Evolutionary conservation across 2,888 invertebrate species (phyloP).

Genomic region (Drosophila falleni): DNA sequence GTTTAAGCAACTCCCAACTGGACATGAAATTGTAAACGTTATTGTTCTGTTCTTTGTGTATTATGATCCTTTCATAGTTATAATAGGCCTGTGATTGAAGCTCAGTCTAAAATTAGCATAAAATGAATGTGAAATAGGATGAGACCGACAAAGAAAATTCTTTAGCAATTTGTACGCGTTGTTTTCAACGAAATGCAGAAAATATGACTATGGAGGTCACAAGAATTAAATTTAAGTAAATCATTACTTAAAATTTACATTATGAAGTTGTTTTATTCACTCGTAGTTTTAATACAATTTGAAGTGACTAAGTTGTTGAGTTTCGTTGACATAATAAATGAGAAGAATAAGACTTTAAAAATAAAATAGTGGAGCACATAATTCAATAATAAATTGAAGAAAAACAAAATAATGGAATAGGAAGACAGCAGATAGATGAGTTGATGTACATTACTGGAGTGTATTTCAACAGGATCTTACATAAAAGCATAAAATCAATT

Average conservation of each 20-base stretch:
- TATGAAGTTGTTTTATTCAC: too few relatives aligned
- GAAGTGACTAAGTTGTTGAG: too few relatives aligned
- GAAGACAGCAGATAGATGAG: background rate
- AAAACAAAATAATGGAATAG: too few relatives aligned
- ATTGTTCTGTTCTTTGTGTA: background rate
- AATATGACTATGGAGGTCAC: background rate
- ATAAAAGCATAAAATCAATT: background rate
- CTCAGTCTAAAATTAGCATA: constrained; percentile 2
- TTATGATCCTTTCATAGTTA: constrained; percentile 9
- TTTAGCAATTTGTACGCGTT: background rate
- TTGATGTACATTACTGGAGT: too few relatives aligned
- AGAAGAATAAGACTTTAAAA: too few relatives aligned
- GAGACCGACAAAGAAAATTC: background rate
- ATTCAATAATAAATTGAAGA: too few relatives aligned
- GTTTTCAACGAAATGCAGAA: background rate
- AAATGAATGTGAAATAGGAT: constrained; percentile 3
- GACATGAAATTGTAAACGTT: constrained; percentile 5
- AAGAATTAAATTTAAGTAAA: background rate
- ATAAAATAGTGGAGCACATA: too few relatives aligned
- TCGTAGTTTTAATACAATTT: too few relatives aligned
- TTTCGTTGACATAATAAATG: too few relatives aligned
- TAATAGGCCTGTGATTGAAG: constrained; percentile 11
- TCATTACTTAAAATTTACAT: too few relatives aligned
- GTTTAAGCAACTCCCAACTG: background rate
- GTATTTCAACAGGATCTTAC: too few relatives aligned